Evolutionary conservation across 1,140 invertebrate genomes (phyloP).

Genomic region (Hestina assimilis): DNA sequence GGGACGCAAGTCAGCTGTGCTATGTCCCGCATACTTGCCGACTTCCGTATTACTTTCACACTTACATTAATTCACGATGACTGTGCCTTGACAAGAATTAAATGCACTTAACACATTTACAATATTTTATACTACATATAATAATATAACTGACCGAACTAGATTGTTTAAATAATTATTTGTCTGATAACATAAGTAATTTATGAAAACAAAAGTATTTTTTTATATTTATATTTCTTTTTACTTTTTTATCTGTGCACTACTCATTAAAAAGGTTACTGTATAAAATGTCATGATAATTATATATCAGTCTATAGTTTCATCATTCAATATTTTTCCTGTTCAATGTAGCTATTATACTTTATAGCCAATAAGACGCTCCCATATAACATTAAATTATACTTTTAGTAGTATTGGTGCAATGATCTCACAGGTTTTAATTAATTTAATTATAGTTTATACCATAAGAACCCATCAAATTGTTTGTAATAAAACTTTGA

Average conservation of each 20-base stretch:
- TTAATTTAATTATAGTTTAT: slow-evolving; percentile 15
- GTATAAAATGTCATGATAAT: too few relatives aligned
- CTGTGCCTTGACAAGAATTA: neutral
- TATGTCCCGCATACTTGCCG: slow-evolving; percentile 37
- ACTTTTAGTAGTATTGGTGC: slow-evolving; percentile 3
- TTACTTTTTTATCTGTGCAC: too few relatives aligned
- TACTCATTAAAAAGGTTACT: too few relatives aligned
- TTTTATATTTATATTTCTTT: too few relatives aligned
- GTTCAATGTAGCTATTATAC: neutral
- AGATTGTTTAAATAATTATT: too few relatives aligned
- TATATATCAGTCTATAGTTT: too few relatives aligned
- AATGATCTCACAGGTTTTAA: slow-evolving; percentile 12
- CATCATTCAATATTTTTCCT: too few relatives aligned
- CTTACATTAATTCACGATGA: slow-evolving; percentile 30
- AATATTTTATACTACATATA: too few relatives aligned
- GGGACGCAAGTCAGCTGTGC: slow-evolving; percentile 55
- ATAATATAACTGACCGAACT: too few relatives aligned
- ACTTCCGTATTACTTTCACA: slow-evolving; percentile 50
- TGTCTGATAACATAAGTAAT: too few relatives aligned
- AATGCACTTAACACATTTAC: neutral
- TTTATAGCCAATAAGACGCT: neutral
- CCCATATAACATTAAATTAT: slow-evolving; percentile 1
- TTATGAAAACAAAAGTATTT: too few relatives aligned
- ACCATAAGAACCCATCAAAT: slow-evolving; percentile 5
- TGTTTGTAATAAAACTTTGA: neutral